Percentiles rank a stretch among this genome's conserved stretches.
Conservation (phyloP, 2,113 vertebrate genomes). For the Synodontis membranacea region DNA sequence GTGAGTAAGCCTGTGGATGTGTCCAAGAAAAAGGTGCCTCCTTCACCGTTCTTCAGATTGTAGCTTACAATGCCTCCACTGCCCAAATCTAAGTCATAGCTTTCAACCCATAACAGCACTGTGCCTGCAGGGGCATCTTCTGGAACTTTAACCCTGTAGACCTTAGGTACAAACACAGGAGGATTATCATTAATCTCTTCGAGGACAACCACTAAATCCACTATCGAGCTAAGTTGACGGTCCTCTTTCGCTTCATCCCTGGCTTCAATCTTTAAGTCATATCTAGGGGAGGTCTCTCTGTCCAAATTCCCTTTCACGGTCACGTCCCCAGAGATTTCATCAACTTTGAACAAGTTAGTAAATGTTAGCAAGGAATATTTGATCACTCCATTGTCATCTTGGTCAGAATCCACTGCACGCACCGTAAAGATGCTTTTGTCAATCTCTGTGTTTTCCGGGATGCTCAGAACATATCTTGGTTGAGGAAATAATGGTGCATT, state of each 20-base stretch:
- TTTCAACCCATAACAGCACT: conserved; percentile 85
- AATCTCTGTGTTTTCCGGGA: conserved; percentile 80
- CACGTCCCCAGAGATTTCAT: conserved; percentile 83
- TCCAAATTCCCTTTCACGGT: conserved; percentile 79
- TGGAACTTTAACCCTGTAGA: conserved; percentile 81
- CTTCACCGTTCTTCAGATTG: conserved; percentile 77
- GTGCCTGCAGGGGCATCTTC: conserved; percentile 88
- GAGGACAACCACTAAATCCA: conserved; percentile 80
- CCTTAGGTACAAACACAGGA: conserved; percentile 81
- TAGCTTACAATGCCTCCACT: conserved; percentile 83
- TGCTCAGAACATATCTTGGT: conserved; percentile 77
- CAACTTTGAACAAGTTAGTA: conserved; percentile 81
- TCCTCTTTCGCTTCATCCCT: conserved; percentile 80
- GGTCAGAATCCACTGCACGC: conserved; percentile 79
- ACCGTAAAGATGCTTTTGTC: conserved; percentile 80
- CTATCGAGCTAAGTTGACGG: conserved; percentile 78
- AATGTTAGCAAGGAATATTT: conserved; percentile 82
- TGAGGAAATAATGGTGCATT: conserved; percentile 84
- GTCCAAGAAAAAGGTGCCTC: conserved; percentile 82
- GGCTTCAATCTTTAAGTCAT: conserved; percentile 84
- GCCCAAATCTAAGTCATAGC: conserved; percentile 83
- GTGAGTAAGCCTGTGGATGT: conserved; percentile 79
- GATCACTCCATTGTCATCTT: conserved; percentile 77
- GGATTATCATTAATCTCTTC: conserved; percentile 91
- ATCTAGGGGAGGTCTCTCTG: conserved; percentile 78